Evolutionary conservation across 1,140 invertebrate genomes (phyloP), one percentile per base, ranked within the genome.

Genomic region (Vanessa atalanta): DNA sequence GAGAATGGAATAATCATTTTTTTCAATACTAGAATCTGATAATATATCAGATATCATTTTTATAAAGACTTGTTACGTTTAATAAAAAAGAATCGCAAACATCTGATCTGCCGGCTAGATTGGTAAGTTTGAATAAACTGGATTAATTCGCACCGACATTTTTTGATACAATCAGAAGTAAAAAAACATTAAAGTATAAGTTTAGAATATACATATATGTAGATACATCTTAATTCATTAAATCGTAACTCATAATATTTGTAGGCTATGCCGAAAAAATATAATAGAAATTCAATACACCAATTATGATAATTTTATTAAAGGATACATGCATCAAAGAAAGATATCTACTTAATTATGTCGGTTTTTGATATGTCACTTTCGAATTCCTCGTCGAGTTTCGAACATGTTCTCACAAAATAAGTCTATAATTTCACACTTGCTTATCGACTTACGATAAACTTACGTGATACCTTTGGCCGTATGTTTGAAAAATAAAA

Each of bases 251-350:
- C 37, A 43, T 43, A 43, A 43, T 43, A 43, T 43, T 11, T 9
- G 9, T 43, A 3, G 37, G 6, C 37, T 43, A 53, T 53, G 15
- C 7, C 15, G 8, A 13, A 15, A 50, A n/a, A 53, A 53, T 51
- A 53, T 53, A 15, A 6, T n/a, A n/a, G 50, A 9, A 43, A 43
- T 43, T 3, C 50, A 53, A 15, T 16, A 16, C 50, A 16, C n/a
- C 48, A 53, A 53, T n/a, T 53, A 53, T 53, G n/a, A 16, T 53
- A 53, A 53, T 53, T n/a, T 53, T 53, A 53, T 16, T 43, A 8
- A 53, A 53, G 50, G 15, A 53, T 53, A 53, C 15, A 53, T 53
- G 3, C 50, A 53, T 53, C 50, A 53, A 53, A 50, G n/a, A n/a
- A n/a, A 5, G 7, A 9, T 16, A 53, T 53, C 15, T 53, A n/a